phyloP scores from a whole-genome alignment of 2,888 invertebrate species.

The Eubasilissa splendida region DNA sequence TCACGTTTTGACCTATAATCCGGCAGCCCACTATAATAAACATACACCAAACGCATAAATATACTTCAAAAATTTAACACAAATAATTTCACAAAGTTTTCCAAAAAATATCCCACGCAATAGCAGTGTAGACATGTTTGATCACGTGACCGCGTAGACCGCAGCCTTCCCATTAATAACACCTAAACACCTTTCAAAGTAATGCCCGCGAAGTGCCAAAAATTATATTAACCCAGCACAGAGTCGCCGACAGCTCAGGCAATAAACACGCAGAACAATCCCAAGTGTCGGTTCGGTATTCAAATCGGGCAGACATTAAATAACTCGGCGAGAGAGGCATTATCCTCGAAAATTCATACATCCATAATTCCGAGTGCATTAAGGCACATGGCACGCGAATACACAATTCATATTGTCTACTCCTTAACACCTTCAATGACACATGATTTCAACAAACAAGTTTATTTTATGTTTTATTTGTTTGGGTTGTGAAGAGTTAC shows the following conservation, averaged over 20 bases:
- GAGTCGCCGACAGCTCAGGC: slow-evolving; percentile 15
- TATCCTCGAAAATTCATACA: slow-evolving; percentile 45
- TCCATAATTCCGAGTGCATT: slow-evolving; percentile 33
- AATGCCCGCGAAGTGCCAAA: slow-evolving; percentile 40
- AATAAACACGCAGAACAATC: slow-evolving; percentile 50
- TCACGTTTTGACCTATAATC: no score
- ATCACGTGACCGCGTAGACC: slow-evolving; percentile 25
- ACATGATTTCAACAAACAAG: no score
- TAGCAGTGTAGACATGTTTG: slow-evolving; percentile 1
- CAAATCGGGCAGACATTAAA: slow-evolving; percentile 49
- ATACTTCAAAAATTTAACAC: no score
- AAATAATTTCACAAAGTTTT: background rate
- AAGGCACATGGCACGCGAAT: slow-evolving; percentile 33
- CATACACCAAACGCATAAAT: no score
- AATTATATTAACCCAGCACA: slow-evolving; percentile 29
- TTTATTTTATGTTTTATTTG: no score
- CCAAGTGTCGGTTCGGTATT: slow-evolving; percentile 48
- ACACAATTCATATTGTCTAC: slow-evolving; percentile 24
- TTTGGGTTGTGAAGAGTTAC: no score
- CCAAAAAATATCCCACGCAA: slow-evolving; percentile 1
- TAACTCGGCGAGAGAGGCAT: slow-evolving; percentile 36
- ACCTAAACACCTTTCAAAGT: slow-evolving; percentile 33
- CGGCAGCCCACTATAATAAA: no score
- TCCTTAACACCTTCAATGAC: background rate
- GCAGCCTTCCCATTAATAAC: slow-evolving; percentile 25